A percentile compares a stretch with the other conserved stretches of the same genome.
phyloP scores from a whole-genome alignment of 2,888 invertebrate genomes.

The Ectemnius cavifrons region DNA sequence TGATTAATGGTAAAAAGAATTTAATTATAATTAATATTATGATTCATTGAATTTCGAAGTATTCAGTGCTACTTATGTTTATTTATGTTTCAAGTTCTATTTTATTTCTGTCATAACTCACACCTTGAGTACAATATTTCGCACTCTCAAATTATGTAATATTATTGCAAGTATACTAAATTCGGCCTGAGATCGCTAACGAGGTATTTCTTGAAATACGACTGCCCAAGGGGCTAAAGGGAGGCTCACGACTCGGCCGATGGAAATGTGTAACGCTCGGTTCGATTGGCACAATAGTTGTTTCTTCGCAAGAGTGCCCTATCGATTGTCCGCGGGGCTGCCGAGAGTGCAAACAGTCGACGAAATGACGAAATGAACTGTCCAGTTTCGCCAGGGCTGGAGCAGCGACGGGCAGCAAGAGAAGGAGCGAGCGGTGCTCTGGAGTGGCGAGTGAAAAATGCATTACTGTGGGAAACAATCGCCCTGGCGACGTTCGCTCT shows the following conservation, averaged over 20 bases:
- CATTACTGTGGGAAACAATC: constrained; percentile 54
- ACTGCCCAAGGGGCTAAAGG: no score
- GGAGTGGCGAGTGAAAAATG: constrained; percentile 36
- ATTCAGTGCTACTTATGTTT: not conserved
- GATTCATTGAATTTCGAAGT: no score
- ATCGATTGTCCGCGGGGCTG: constrained; percentile 50
- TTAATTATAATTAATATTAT: not conserved
- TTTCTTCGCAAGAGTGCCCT: constrained; percentile 20
- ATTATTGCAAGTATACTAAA: no score
- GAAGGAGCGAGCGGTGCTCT: constrained; percentile 48
- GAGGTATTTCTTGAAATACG: no score
- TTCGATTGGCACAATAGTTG: constrained; percentile 25
- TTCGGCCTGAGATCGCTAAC: no score
- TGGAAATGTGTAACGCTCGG: no score
- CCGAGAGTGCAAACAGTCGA: constrained; percentile 35
- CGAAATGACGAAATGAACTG: constrained; percentile 52
- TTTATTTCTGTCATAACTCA: no score
- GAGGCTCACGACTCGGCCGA: no score
- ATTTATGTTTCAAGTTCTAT: no score
- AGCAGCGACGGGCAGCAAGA: not conserved
- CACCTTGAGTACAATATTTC: no score
- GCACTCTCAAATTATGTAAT: no score
- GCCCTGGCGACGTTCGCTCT: constrained; percentile 18
- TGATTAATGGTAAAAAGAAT: constrained; percentile 7
- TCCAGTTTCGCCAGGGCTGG: constrained; percentile 55